A percentile compares a stretch with the other conserved stretches of the same genome.
phyloP scores from a whole-genome alignment of 2,113 vertebrate genomes.

The Megatriorchis doriae region DNA sequence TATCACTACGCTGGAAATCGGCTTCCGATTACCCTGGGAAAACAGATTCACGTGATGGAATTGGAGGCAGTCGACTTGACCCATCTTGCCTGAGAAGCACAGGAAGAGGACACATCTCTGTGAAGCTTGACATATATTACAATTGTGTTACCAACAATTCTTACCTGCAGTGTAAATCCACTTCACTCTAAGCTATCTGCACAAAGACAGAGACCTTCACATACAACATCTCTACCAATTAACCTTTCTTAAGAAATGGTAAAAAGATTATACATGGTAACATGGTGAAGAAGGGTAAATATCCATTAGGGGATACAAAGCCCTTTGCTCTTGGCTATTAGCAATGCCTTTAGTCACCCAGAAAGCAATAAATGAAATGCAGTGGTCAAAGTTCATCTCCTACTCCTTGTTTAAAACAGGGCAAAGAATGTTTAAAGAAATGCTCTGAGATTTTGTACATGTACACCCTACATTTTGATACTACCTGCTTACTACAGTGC shows the following conservation, averaged over 20 bases:
- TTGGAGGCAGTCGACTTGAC: not conserved
- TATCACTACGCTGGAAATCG: not conserved
- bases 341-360: not conserved
- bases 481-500: not conserved
- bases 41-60: not conserved
- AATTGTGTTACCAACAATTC: not conserved
- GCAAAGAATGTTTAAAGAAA: not conserved
- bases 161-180: not conserved
- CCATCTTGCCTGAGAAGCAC: not conserved
- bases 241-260: not conserved
- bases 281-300: not conserved
- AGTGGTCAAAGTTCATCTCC: slow-evolving; percentile 14
- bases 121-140: not conserved
- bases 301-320: not conserved
- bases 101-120: not conserved
- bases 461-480: not conserved
- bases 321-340: not conserved
- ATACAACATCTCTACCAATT: not conserved
- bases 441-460: not conserved
- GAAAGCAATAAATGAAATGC: not conserved
- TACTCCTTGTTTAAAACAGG: not conserved
- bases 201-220: not conserved
- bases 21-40: not conserved
- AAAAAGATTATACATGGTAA: not conserved
- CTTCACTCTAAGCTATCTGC: not conserved